Evolutionary conservation across 2,113 vertebrate genomes (phyloP).

Genomic region (Ciconia stormi): DNA sequence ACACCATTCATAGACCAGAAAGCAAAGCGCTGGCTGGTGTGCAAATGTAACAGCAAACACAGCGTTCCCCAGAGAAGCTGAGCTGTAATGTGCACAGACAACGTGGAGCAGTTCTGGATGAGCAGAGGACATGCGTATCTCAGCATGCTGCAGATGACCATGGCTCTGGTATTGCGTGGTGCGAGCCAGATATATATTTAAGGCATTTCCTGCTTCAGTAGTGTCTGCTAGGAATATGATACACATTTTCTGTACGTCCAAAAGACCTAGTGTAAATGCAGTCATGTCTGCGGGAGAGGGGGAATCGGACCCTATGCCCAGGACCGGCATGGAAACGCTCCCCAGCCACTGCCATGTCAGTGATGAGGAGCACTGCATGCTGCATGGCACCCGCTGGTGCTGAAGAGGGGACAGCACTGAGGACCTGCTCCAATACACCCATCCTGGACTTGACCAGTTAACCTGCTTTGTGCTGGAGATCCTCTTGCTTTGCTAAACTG

Average conservation of each 20-base stretch:
- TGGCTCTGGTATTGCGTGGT: neutral
- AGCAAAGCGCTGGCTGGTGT: constrained; percentile 12
- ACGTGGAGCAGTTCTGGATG: neutral
- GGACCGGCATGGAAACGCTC: neutral
- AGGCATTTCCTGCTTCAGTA: neutral
- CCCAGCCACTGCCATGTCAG: accelerated
- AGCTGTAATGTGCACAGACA: neutral
- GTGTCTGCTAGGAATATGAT: neutral
- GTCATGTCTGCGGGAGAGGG: neutral
- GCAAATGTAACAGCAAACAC: neutral
- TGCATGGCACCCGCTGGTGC: neutral
- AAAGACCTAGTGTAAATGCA: neutral
- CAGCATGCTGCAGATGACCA: neutral
- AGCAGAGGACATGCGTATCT: neutral
- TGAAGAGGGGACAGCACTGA: neutral
- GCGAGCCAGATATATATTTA: neutral
- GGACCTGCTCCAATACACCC: neutral
- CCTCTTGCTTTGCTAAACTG: neutral
- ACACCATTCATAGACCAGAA: neutral
- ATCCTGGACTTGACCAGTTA: neutral
- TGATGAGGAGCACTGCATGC: neutral
- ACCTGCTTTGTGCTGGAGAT: neutral
- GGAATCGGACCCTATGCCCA: neutral
- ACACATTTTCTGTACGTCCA: neutral
- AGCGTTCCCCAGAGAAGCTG: neutral